These are phyloP conservation scores for Phrynosoma blainvillii DNA, from an alignment of 2,113 vertebrate genomes.

Conservation along the genomic window DNA sequence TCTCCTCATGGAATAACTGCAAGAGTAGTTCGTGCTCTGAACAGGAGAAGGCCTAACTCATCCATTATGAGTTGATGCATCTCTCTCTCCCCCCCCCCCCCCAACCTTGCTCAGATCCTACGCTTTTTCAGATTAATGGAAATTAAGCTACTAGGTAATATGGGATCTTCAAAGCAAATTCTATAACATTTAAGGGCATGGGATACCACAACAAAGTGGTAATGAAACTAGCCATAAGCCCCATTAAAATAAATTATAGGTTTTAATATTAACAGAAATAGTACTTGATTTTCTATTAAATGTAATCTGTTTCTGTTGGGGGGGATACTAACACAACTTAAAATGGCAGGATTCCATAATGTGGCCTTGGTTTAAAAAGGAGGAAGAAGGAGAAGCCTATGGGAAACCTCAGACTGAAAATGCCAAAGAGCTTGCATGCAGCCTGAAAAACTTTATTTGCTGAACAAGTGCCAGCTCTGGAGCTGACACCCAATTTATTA, in stretches of 20 bases:
- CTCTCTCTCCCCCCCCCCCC: no score
- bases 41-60: no score
- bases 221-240: neutral
- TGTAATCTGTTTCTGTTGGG: neutral
- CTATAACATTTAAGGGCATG: neutral
- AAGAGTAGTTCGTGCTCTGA: no score
- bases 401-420: slow-evolving; percentile 70
- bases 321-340: slow-evolving; percentile 23
- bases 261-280: neutral
- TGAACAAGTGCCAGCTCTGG: slow-evolving; percentile 77
- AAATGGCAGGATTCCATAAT: slow-evolving; percentile 37
- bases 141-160: neutral
- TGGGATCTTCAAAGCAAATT: neutral
- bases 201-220: neutral
- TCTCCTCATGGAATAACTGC: neutral
- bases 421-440: slow-evolving; percentile 69
- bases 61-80: no score
- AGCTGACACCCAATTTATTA: slow-evolving; percentile 79
- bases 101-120: no score
- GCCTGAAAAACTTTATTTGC: slow-evolving; percentile 78
- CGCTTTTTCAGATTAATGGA: neutral
- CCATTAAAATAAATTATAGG: neutral
- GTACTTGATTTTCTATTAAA: neutral
- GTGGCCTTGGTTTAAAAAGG: neutral
- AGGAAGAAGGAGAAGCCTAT: slow-evolving; percentile 38